Evolutionary conservation across 1,140 invertebrate species (phyloP).

Genomic region (Brachionus plicatilis): DNA sequence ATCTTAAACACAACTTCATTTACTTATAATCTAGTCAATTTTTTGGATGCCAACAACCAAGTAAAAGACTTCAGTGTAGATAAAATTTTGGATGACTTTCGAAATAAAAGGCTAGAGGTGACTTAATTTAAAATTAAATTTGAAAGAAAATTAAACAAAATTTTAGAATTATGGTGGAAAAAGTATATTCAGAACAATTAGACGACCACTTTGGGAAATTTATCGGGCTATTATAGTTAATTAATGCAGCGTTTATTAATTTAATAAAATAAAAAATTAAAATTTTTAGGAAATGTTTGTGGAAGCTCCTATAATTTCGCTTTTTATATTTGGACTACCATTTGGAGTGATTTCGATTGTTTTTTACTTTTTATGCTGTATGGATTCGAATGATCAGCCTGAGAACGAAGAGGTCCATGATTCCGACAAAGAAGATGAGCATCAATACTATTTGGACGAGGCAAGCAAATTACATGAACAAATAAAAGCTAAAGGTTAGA

Average conservation of each 20-base stretch:
- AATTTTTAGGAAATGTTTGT: constrained; percentile 29
- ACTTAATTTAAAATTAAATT: neutral
- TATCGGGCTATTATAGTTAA: constrained; percentile 4
- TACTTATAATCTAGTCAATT: neutral
- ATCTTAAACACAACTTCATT: constrained; percentile 14
- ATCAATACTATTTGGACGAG: constrained; percentile 24
- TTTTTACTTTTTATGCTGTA: constrained; percentile 35
- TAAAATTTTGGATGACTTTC: neutral
- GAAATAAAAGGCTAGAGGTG: neutral
- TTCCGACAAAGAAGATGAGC: constrained; percentile 29
- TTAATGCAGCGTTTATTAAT: too few relatives aligned
- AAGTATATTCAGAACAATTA: neutral
- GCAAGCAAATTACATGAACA: constrained; percentile 27
- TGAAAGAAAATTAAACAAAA: neutral
- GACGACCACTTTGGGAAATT: constrained; percentile 36
- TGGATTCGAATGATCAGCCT: constrained; percentile 16
- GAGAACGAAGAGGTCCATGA: constrained; percentile 5
- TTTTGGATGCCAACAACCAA: neutral
- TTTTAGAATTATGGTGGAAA: neutral
- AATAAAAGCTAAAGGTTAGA: neutral
- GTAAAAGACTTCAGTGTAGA: neutral
- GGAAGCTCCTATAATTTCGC: constrained; percentile 36
- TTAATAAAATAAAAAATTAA: neutral
- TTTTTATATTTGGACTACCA: constrained; percentile 34
- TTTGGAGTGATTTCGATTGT: constrained; percentile 21